These are phyloP conservation scores for Parelbella ahira DNA, from an alignment of 2,888 invertebrate species.

Conservation along the genomic window DNA sequence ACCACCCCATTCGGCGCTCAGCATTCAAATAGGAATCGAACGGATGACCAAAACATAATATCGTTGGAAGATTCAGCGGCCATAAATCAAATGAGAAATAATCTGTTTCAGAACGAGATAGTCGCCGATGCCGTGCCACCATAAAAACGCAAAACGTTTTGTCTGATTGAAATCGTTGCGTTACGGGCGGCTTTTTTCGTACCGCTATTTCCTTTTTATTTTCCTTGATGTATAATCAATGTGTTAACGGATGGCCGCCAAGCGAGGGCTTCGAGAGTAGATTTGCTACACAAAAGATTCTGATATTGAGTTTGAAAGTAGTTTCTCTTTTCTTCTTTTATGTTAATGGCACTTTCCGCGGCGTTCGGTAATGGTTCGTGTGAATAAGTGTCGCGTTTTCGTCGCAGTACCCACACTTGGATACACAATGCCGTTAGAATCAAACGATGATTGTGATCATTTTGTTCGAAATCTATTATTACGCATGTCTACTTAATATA, in stretches of 20 bases:
- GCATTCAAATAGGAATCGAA: constrained; percentile 82
- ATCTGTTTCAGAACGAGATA: constrained; percentile 80
- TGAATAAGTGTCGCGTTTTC: constrained; percentile 67
- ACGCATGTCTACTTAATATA: too few species aligned
- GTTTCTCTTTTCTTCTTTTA: constrained; percentile 74
- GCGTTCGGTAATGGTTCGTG: constrained; percentile 63
- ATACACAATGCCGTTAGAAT: constrained; percentile 6
- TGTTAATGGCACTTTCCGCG: constrained; percentile 73
- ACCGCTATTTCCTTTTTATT: constrained; percentile 74
- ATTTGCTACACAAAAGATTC: constrained; percentile 78
- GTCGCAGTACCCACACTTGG: constrained; percentile 35
- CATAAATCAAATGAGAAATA: constrained; percentile 82
- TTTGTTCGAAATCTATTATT: too few species aligned
- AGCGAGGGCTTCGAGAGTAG: constrained; percentile 64
- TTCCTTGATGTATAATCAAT: constrained; percentile 80
- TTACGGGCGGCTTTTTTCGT: constrained; percentile 61
- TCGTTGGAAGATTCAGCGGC: constrained; percentile 77
- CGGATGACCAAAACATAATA: constrained; percentile 82
- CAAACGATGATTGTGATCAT: too few species aligned
- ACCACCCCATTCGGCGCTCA: constrained; percentile 76
- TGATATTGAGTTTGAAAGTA: constrained; percentile 78
- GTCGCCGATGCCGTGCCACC: constrained; percentile 71
- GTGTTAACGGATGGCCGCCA: constrained; percentile 77
- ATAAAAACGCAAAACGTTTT: constrained; percentile 80
- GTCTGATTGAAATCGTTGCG: constrained; percentile 79